Evolutionary conservation across 2,888 invertebrate species (phyloP), one percentile per base, ranked within the genome.

Genomic region (Ochropleura plecta): DNA sequence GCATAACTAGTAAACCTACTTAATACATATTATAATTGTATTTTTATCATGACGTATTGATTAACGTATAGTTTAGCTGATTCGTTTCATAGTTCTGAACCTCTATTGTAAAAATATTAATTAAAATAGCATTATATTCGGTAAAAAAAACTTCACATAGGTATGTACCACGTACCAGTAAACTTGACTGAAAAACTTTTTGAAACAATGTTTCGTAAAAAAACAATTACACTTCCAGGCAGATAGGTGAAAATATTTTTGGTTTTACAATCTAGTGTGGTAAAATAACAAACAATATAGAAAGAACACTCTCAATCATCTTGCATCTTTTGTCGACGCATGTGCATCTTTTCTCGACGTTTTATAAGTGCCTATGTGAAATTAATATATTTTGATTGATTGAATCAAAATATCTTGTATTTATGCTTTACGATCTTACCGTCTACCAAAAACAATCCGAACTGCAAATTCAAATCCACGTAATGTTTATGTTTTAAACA

Each of bases 401-500:
- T n/a, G n/a, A 69, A 40, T n/a, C 10, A 40, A 7, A 20, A 42
- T 9, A 57, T 8, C 6, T 30, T 30, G 1, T 53, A 9, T 18
- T 18, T 18, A 65, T 10, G 14, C 0, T 20, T 40, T 44, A 40
- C 89, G 91, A 48, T 60, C 76, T 76, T 90, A 95, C 95, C 93
- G 44, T 91, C 91, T 3, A 88, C 77, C 44, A 95, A 74, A 86
- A 94, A 94, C 70, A 95, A 78, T 63, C 94, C 95, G 63, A 94
- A 92, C 18, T 82, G 87, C 49, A 91, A 87, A 83, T 92, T 92
- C 9, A 93, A 63, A 85, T 95, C 92, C 51, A 93, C 76, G 49
- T 90, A 84, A 63, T 86, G 30, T 78, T 88, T 89, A 79, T 92
- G 78, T 14, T 73, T 71, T 18, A 68, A 42, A 67, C 82, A 86